These are phyloP conservation scores for Patella depressa DNA, from an alignment of 2,888 invertebrate species.

Conservation along the genomic window DNA sequence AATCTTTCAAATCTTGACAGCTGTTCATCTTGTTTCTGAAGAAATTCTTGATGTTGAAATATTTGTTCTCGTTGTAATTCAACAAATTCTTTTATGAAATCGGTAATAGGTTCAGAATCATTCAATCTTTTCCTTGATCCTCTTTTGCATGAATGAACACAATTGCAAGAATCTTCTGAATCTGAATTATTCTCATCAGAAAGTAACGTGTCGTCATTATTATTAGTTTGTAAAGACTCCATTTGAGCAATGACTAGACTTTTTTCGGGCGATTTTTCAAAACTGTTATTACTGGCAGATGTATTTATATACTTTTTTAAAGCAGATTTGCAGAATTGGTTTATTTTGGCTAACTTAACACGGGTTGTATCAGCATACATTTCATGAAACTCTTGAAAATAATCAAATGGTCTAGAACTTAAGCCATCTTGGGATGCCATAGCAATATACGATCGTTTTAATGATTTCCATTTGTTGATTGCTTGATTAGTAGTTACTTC, in stretches of 20 bases:
- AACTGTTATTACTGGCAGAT: no score
- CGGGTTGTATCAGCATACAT: neutral
- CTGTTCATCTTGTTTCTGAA: neutral
- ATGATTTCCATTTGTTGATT: constrained; percentile 1
- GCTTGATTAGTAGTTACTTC: neutral
- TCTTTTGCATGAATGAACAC: neutral
- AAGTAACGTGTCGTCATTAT: neutral
- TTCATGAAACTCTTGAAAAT: neutral
- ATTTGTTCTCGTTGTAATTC: neutral
- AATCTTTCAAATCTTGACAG: neutral
- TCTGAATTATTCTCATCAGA: neutral
- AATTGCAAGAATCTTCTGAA: neutral
- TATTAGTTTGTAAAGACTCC: neutral
- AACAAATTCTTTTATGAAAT: constrained; percentile 1
- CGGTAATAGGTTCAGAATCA: neutral
- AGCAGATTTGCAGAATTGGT: neutral
- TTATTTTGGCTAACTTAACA: neutral
- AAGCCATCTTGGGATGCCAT: neutral
- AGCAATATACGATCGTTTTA: neutral
- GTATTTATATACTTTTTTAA: neutral
- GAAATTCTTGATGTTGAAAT: neutral
- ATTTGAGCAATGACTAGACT: neutral
- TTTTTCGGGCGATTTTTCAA: no score
- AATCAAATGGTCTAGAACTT: neutral
- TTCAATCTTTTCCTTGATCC: neutral